Percentiles rank a stretch among this genome's conserved stretches.
These are phyloP conservation scores for Neria commutata DNA, from an alignment of 2,888 invertebrate species.

Conservation along the genomic window DNA sequence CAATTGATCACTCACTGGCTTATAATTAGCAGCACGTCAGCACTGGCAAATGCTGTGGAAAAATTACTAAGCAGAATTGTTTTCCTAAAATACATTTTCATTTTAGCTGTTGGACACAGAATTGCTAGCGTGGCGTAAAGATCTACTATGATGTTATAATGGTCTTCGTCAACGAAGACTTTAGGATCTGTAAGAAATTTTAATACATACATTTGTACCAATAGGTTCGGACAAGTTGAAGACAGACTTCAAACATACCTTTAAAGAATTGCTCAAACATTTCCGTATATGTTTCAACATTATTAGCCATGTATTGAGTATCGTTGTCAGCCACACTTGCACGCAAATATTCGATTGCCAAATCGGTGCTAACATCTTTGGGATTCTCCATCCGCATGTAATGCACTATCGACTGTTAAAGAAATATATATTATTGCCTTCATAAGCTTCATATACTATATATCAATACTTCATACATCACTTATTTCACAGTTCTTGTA, in stretches of 20 bases:
- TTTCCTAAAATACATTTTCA: conserved; percentile 31
- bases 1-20: conserved; percentile 31
- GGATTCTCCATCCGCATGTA: background rate
- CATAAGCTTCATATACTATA: background rate
- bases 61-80: conserved; percentile 31
- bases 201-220: background rate
- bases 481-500: conserved; percentile 35
- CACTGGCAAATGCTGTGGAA: conserved; percentile 32
- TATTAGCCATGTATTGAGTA: conserved; percentile 14
- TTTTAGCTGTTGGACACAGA: conserved; percentile 3
- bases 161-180: conserved; percentile 23
- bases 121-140: conserved; percentile 31
- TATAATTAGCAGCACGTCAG: conserved; percentile 38
- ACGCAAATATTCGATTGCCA: conserved; percentile 34
- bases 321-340: conserved; percentile 20
- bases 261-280: conserved; percentile 36
- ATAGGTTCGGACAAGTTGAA: background rate
- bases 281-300: conserved; percentile 17
- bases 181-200: conserved; percentile 28
- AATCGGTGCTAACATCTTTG: conserved; percentile 13
- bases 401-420: conserved; percentile 30
- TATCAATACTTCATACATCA: conserved; percentile 19
- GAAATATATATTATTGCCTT: background rate
- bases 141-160: conserved; percentile 35
- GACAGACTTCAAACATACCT: conserved; percentile 25